phyloP scores from a whole-genome alignment of 2,113 vertebrate genomes.

The Nymphicus hollandicus region DNA sequence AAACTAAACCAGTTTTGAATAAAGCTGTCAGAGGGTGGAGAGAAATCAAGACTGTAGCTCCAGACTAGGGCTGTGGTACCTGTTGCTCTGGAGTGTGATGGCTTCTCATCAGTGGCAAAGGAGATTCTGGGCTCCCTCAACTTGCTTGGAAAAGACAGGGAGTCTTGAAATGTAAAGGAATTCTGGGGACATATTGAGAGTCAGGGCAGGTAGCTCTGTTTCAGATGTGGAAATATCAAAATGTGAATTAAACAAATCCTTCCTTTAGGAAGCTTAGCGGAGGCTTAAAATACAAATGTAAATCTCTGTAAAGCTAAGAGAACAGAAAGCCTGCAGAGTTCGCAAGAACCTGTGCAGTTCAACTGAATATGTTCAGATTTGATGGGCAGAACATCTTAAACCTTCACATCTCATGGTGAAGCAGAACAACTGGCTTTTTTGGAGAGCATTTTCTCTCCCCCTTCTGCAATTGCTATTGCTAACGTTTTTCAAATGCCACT shows the following conservation, averaged over 20 bases:
- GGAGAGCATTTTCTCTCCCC: neutral
- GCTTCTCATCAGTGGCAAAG: neutral
- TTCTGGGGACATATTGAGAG: neutral
- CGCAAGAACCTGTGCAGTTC: neutral
- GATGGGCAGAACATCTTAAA: neutral
- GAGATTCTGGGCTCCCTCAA: neutral
- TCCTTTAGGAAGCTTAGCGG: neutral
- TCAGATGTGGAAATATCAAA: neutral
- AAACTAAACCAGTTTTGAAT: neutral
- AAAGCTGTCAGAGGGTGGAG: neutral
- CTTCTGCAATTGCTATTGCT: neutral
- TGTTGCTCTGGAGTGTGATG: neutral
- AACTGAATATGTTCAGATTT: neutral
- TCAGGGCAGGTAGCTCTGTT: neutral
- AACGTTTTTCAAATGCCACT: neutral
- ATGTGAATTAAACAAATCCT: neutral
- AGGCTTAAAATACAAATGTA: neutral
- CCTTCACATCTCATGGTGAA: neutral
- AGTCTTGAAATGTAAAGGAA: neutral
- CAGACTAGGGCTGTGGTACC: neutral
- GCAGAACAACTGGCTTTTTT: neutral
- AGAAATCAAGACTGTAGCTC: neutral
- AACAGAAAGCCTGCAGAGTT: neutral
- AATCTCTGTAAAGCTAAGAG: neutral
- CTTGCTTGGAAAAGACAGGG: neutral